Base-by-base conservation (phyloP, 2,797 vertebrate genomes). In the Lutjanus argentimaculatus region DNA sequence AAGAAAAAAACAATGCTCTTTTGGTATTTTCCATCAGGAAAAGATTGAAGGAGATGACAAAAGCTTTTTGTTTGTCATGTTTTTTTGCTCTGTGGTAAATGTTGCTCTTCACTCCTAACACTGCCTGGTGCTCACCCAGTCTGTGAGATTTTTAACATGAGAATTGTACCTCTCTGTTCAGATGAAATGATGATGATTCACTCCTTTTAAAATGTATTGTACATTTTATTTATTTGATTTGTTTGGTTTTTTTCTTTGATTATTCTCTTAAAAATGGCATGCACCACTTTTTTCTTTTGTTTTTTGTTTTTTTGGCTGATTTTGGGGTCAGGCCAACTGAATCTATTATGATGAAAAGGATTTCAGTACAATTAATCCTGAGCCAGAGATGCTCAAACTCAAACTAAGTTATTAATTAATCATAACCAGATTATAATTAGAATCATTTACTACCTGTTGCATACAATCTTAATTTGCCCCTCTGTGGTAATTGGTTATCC, bases 51-150 rank as follows among this genome's bases (percentile, higher is more conserved):
- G 57, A 85, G 52, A 75, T n/a, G 68, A 77, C 77, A 71, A 55
- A 77, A 69, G 51, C 66, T 75, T 82, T 76, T 82, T 52, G 68
- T 59, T 72, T 73, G 53, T 75, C 16, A 36, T 58, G 19, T 58
- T 66, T 46, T 72, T 63, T 76, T 67, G 70, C 76, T 86, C 56
- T 75, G 86, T 93, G 86, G 77, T 91, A 84, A 90, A 92, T 84
- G 92, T 92, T 85, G 92, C 87, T 93, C 76, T 91, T 89, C 49
- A 85, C 93, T 94, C 90, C 84, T 51, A 65, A 94, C 91, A 93
- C 93, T 95, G 94, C 94, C 95, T 94, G 94, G 92, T 95, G 93
- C 92, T 94, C 94, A 91, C 92, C 92, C 92, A 94, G 94, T 93
- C 93, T 93, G 92, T 91, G 89, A 93, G 85, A 84, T 55, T 82